A percentile compares a stretch with the other conserved stretches of the same genome.
phyloP scores from a whole-genome alignment of 2,888 invertebrate genomes.

The Anticlea derivata region DNA sequence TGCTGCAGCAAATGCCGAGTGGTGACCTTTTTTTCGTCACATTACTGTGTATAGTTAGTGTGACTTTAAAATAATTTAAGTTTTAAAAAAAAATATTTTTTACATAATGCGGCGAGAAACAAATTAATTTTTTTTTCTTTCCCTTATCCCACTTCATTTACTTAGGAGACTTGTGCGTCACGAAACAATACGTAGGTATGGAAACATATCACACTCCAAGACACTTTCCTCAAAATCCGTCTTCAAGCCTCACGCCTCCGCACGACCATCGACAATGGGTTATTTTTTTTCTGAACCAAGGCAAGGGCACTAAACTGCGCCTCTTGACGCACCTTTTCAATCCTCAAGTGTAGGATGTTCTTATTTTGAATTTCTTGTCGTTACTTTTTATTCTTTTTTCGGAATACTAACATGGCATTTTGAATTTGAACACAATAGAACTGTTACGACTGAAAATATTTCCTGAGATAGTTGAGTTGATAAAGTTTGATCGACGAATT shows the following conservation, averaged over 20 bases:
- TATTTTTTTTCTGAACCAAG: slow-evolving; percentile 35
- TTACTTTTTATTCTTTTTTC: slow-evolving; percentile 42
- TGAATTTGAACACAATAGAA: slow-evolving; percentile 23
- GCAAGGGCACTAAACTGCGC: slow-evolving; percentile 43
- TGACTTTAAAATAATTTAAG: too few relatives aligned
- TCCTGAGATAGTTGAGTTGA: too few relatives aligned
- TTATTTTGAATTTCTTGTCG: slow-evolving; percentile 57
- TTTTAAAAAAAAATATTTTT: too few relatives aligned
- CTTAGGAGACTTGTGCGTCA: too few relatives aligned
- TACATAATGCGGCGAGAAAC: too few relatives aligned
- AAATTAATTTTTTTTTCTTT: too few relatives aligned
- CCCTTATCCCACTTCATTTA: too few relatives aligned
- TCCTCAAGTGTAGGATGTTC: slow-evolving; percentile 63
- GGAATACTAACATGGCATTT: slow-evolving; percentile 24
- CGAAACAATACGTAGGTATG: too few relatives aligned
- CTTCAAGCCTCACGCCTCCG: slow-evolving; percentile 28
- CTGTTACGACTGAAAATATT: background rate
- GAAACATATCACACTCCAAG: background rate
- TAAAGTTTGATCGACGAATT: too few relatives aligned
- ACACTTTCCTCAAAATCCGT: slow-evolving; percentile 20
- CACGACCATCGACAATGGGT: slow-evolving; percentile 29
- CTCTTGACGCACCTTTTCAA: slow-evolving; percentile 55
- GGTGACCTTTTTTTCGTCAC: too few relatives aligned
- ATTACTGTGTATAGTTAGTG: too few relatives aligned
- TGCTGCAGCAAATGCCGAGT: too few relatives aligned